Percentiles rank a stretch among this genome's conserved stretches.
phyloP scores from a whole-genome alignment of 2,113 vertebrate genomes.

The Siniperca knerii region DNA sequence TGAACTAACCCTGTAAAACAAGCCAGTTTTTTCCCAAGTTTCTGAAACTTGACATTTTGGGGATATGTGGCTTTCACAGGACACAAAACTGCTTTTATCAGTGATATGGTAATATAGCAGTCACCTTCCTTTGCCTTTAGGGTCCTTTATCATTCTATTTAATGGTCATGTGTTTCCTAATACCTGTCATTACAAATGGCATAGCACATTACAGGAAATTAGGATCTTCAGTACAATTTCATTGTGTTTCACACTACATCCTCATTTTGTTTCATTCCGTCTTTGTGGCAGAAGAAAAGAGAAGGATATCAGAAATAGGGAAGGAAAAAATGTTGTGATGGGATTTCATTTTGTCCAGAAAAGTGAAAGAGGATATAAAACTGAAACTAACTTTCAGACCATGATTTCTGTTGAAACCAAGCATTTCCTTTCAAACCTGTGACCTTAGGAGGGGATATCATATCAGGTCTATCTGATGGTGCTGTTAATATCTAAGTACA shows the following conservation, averaged over 20 bases:
- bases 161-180: background rate
- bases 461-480: background rate
- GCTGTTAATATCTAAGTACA: background rate
- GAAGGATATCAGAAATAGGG: background rate
- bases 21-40: background rate
- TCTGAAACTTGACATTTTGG: background rate
- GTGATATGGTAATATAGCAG: background rate
- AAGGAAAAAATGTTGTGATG: background rate
- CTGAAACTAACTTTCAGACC: slow-evolving; percentile 5
- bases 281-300: background rate
- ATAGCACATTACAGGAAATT: background rate
- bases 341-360: background rate
- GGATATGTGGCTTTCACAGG: background rate
- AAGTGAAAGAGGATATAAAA: slow-evolving; percentile 48
- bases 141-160: background rate
- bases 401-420: slow-evolving; percentile 34
- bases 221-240: background rate
- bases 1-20: background rate
- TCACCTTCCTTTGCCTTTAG: background rate
- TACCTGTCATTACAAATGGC: background rate
- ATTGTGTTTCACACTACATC: background rate
- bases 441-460: background rate
- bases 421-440: slow-evolving; percentile 16
- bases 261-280: background rate
- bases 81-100: background rate